Evolutionary conservation across 2,888 invertebrate genomes (phyloP), one percentile per base, ranked within the genome.

Genomic region (Luperina testacea): DNA sequence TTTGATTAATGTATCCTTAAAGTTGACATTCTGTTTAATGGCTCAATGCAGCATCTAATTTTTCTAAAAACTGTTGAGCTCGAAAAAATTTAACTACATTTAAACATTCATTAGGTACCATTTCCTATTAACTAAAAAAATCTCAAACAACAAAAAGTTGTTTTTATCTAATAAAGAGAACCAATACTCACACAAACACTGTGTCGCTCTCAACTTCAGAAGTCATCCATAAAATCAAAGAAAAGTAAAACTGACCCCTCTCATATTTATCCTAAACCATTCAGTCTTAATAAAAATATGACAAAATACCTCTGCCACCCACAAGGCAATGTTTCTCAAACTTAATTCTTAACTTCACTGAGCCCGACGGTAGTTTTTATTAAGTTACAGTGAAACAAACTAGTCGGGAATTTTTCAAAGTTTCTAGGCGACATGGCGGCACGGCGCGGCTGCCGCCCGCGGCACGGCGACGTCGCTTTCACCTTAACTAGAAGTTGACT

Each of bases 331-430:
- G 93, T 93, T 94, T 92, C 90, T 89, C 78, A 90, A 95, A 95
- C 91, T 94, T 95, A 93, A 95, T 94, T 91, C 93, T 88, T 90
- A 94, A 94, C 93, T 94, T 92, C 86, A 77, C 77, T 72, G 88
- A 83, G 90, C 90, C 86, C 84, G 88, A 83, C 87, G 88, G 88
- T 90, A 94, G 94, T 95, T 94, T 94, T 93, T 94, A 95, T 94
- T 93, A 94, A 95, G 95, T 96, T 96, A 95, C 94, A 90, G 92
- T 94, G 93, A 95, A 94, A 95, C 94, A 95, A 95, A 95, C 95
- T 94, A 92, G 94, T 90, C 80, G 89, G 92, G 93, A 95, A 94
- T 96, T 95, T 95, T 96, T 95, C 95, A 91, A 95, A 95, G 94
- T 95, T 95, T 87, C 90, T 80, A 80, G 84, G 88, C 90, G 91